Base-by-base conservation (phyloP, 2,888 invertebrate genomes). In the Troglohyphantes excavatus region DNA sequence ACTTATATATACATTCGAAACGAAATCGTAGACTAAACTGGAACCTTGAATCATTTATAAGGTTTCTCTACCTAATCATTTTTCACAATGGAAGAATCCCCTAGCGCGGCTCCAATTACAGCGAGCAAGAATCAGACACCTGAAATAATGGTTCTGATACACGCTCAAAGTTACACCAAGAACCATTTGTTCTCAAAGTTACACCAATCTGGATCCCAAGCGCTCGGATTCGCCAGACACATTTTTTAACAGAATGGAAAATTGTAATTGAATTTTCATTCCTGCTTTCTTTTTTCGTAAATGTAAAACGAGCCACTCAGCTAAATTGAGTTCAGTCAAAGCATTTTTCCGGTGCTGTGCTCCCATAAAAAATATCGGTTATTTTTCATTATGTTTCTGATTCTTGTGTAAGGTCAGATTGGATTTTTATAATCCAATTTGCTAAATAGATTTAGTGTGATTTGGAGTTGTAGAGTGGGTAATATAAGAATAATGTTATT, bases 201-300 rank as follows among this genome's bases (percentile, higher is more conserved):
- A 3, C 19, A 17, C 11, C 19, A 26, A 21, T 43, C 33, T 5
- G 72, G 13, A 73, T 46, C 59, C 19, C 29, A 27, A n/a, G 17
- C 19, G 46, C 63, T 63, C 3, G 59, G 19, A 39, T 29, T 33
- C 33, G 11, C 21, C 6, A 2, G 23, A 65, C 63, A 65, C 63
- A 65, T 78, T 78, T 65, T 65, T 78, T 78, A 78, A 78, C 78
- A 23, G 33, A 26, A 46, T 23, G n/a, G 39, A 21, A 23, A 81
- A 81, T 81, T 81, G 79, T 68, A 81, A 81, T 81, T 81, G 79
- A 81, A 81, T 81, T 81, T 81, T 81, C 68, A 81, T 43, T 67
- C 27, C 43, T 46, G 23, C 11, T 19, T 33, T 0, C 9, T 53
- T 59, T 33, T 3, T 11, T 61, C 33, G 23, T 5, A 43, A 33